Percentiles rank a stretch among this genome's conserved stretches.
Evolutionary conservation across 37 sponge, comb jelly and placozoan genomes (phyloP).

Genomic region (Petrosia ficiformis): DNA sequence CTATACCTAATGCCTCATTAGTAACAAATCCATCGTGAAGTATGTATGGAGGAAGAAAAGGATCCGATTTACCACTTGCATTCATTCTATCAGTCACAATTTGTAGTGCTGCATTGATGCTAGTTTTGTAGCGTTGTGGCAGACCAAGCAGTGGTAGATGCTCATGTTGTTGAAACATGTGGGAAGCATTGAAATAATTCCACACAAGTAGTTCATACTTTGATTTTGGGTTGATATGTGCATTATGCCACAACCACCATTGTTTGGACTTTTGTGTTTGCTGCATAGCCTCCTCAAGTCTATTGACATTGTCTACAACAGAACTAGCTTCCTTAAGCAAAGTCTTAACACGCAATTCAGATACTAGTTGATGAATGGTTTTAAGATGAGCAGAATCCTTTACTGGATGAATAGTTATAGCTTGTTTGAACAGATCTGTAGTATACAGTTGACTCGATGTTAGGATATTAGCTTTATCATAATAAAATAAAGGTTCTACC

Average conservation of each 20-base stretch:
- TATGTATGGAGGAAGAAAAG: conserved; percentile 33
- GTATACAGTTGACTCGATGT: too few species aligned
- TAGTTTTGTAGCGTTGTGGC: conserved; percentile 10
- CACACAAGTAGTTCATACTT: conserved; percentile 32
- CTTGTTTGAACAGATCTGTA: conserved; percentile 6
- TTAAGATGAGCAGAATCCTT: conserved; percentile 48
- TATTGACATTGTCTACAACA: neutral
- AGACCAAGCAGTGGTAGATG: conserved; percentile 22
- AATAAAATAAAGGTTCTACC: too few species aligned
- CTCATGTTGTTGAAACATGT: conserved; percentile 19
- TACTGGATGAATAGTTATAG: conserved; percentile 60
- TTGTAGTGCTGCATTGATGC: conserved; percentile 44
- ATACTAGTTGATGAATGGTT: conserved; percentile 43
- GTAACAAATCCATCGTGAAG: conserved; percentile 42
- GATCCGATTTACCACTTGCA: neutral
- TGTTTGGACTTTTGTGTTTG: too few species aligned
- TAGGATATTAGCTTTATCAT: too few species aligned
- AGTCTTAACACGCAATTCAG: conserved; percentile 9
- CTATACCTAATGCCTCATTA: conserved; percentile 43
- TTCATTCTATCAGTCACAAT: conserved; percentile 34
- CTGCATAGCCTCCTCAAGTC: conserved; percentile 11
- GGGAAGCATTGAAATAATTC: conserved; percentile 54
- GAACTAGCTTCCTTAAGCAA: conserved; percentile 9
- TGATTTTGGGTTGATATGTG: conserved; percentile 21
- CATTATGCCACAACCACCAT: conserved; percentile 53